Evolutionary conservation across 2,888 invertebrate genomes (phyloP).

Genomic region (Lysandra coridon): DNA sequence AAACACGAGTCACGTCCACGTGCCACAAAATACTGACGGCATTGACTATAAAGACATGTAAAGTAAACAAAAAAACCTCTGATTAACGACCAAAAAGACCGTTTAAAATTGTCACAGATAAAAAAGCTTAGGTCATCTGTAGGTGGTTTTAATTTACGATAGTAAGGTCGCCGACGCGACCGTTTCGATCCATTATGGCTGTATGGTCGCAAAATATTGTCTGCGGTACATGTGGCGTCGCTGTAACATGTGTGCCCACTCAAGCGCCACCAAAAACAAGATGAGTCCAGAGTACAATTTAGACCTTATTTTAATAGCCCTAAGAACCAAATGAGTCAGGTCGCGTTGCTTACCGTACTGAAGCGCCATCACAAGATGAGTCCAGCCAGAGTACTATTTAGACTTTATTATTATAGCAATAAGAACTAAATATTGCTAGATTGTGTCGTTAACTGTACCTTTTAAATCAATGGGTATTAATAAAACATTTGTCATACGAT

Average conservation of each 20-base stretch:
- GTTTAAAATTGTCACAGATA: conserved; percentile 22
- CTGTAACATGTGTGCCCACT: conserved; percentile 25
- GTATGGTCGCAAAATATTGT: background rate
- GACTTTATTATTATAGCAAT: background rate
- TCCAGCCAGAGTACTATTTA: background rate
- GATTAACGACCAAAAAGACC: background rate
- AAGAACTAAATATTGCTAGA: background rate
- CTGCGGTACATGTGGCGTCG: background rate
- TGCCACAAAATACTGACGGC: background rate
- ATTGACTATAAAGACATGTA: background rate
- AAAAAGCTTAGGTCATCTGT: conserved; percentile 34
- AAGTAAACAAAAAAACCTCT: background rate
- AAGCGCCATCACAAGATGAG: no score
- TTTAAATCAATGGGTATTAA: conserved; percentile 9
- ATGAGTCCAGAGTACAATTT: background rate
- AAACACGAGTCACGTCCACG: no score
- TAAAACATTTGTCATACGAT: conserved; percentile 23
- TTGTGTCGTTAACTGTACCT: background rate
- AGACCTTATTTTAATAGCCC: background rate
- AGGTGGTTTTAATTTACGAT: conserved; percentile 42
- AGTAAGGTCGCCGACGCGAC: conserved; percentile 56
- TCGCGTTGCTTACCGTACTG: background rate
- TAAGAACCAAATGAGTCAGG: background rate
- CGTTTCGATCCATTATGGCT: conserved; percentile 38
- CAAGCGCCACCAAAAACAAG: conserved; percentile 14